Base-by-base conservation (phyloP, 2,797 vertebrate species). In the Oryzias sinensis region DNA sequence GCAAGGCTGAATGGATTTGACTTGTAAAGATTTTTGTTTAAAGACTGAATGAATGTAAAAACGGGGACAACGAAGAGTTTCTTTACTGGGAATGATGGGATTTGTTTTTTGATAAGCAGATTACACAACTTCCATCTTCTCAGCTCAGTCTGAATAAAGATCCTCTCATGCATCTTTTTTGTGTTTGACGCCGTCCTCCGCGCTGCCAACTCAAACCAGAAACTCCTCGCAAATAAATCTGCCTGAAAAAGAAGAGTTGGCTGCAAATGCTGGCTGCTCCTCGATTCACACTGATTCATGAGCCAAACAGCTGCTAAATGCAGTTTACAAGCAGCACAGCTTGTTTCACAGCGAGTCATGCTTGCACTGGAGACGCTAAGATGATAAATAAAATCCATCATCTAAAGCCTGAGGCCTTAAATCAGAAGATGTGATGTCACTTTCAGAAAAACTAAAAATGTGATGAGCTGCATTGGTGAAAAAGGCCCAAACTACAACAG, bases 281-380 rank as follows among this genome's bases (percentile, higher is more conserved):
- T 24, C 48, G 80, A 81, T 65, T 83, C 71, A 73, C 46, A 50
- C n/a, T 76, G 83, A 88, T 62, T 86, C 82, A 82, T 54, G 0
- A 24, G 17, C 49, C 45, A 17, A 53, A 20, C 41, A n/a, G 58
- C 59, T 72, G 22, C 14, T 74, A 65, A 22, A 77, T 84, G 70
- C 72, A 2, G 41, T 64, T 70, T 44, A 77, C 70, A 65, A 7
- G 4, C 44, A 25, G 16, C 0, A 29, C 0, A 29, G 53, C 20
- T 70, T 58, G 68, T 71, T 74, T 27, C 14, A 54, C 52, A 57
- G 24, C 42, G 4, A 4, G 11, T 25, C 65, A 18, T 13, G 69
- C 56, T 59, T 62, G 8, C 0, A 52, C 76, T 77, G 37, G 42
- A 56, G 57, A 40, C 6, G 62, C 62, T 14, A 22, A 0, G 22